phyloP scores from a whole-genome alignment of 1,140 invertebrate species.

The Nasonia longicornis region DNA sequence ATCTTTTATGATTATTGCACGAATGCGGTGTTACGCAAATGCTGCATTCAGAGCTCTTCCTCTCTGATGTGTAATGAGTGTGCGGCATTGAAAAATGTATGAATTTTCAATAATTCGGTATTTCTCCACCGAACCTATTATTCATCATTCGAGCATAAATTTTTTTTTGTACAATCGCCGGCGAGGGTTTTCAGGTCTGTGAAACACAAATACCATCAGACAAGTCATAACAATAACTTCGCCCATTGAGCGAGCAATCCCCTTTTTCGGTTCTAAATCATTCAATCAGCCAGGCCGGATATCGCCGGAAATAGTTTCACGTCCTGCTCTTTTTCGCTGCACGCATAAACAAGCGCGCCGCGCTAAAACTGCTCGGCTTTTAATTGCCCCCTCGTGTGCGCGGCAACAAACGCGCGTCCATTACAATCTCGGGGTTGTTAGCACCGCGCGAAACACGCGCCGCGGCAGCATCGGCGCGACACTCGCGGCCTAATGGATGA shows the following conservation, averaged over 20 bases:
- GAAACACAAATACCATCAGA: not conserved
- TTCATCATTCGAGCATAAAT: too few relatives aligned
- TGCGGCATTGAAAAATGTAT: too few relatives aligned
- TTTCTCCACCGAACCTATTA: too few relatives aligned
- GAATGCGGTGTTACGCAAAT: too few relatives aligned
- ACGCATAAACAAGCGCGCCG: too few relatives aligned
- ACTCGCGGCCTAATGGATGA: slow-evolving; percentile 36
- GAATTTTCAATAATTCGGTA: too few relatives aligned
- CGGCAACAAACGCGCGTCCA: not conserved
- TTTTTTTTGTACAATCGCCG: too few relatives aligned
- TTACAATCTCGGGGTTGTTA: slow-evolving; percentile 25
- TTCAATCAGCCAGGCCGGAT: not conserved
- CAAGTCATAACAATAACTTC: not conserved
- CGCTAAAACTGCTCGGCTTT: not conserved
- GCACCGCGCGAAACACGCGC: not conserved
- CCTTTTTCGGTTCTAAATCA: not conserved
- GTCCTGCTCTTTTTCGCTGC: not conserved
- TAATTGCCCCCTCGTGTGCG: slow-evolving; percentile 7
- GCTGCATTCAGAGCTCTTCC: too few relatives aligned
- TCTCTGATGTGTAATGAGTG: too few relatives aligned
- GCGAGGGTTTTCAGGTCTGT: too few relatives aligned
- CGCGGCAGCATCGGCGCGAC: not conserved
- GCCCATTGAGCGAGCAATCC: not conserved
- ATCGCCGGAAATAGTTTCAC: not conserved
- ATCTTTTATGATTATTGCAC: too few relatives aligned